Evolutionary conservation across 2,888 invertebrate species (phyloP).

Genomic region (Crematogaster levior): DNA sequence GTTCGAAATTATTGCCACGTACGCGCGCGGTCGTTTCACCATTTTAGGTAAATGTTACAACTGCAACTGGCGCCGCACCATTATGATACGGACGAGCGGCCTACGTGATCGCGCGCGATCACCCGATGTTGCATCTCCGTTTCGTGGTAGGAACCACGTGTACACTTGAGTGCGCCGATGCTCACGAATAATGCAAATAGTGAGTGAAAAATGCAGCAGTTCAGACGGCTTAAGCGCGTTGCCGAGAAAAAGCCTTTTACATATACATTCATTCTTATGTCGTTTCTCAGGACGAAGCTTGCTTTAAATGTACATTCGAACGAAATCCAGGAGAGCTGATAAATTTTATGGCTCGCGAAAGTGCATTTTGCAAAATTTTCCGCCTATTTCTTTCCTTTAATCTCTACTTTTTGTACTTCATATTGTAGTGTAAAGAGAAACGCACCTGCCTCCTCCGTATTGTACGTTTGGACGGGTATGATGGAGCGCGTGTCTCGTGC

Average conservation of each 20-base stretch:
- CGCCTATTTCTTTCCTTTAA: not conserved
- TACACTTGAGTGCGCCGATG: constrained; percentile 34
- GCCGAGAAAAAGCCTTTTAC: constrained; percentile 44
- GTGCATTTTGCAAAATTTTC: constrained; percentile 33
- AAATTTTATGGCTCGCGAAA: constrained; percentile 27
- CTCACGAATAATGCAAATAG: constrained; percentile 52
- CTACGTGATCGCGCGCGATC: constrained; percentile 47
- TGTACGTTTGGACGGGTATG: constrained; percentile 53
- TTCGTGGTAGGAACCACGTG: constrained; percentile 52
- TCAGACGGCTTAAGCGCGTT: constrained; percentile 27
- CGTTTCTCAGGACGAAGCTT: not conserved
- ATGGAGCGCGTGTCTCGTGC: constrained; percentile 64
- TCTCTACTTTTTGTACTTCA: not conserved
- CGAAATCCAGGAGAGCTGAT: constrained; percentile 24
- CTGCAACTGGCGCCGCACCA: constrained; percentile 52
- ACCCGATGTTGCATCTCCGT: constrained; percentile 10
- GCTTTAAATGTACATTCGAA: constrained; percentile 28
- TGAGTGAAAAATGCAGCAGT: constrained; percentile 33
- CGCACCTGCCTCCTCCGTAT: constrained; percentile 46
- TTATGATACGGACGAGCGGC: constrained; percentile 46
- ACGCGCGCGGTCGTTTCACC: constrained; percentile 16
- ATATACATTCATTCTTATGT: constrained; percentile 22
- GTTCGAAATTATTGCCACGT: constrained; percentile 58
- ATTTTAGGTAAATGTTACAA: constrained; percentile 52
- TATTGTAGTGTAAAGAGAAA: constrained; percentile 4